phyloP scores from a whole-genome alignment of 2,888 invertebrate genomes.

The Alviniconcha strummeri region DNA sequence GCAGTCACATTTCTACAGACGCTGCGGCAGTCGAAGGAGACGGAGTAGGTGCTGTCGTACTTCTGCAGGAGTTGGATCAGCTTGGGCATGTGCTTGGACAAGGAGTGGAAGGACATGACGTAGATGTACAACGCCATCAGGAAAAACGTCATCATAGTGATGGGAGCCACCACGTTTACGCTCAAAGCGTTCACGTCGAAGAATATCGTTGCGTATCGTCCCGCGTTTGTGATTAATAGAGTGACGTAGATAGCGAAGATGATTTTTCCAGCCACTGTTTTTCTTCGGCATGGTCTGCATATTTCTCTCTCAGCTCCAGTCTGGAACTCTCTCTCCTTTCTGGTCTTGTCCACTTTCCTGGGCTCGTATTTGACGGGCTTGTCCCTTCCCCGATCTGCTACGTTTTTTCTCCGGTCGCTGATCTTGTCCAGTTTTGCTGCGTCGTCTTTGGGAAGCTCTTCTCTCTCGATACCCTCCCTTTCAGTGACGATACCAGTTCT shows the following conservation, averaged over 20 bases:
- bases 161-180: background rate
- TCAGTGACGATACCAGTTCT: too few relatives aligned
- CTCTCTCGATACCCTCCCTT: too few relatives aligned
- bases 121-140: background rate
- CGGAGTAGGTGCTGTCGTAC: background rate
- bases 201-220: background rate
- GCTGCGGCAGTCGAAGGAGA: background rate
- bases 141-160: background rate
- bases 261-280: background rate
- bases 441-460: too few relatives aligned
- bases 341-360: too few relatives aligned
- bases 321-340: too few relatives aligned
- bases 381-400: too few relatives aligned
- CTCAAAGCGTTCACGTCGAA: background rate
- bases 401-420: too few relatives aligned
- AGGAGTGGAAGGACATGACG: background rate
- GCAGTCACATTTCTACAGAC: background rate
- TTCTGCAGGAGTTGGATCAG: background rate
- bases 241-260: background rate
- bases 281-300: background rate
- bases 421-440: too few relatives aligned
- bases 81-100: background rate
- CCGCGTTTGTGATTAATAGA: background rate
- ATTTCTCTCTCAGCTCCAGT: too few relatives aligned
- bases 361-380: too few relatives aligned